Conservation (phyloP, 2,797 vertebrate genomes). For the Lerista edwardsae region DNA sequence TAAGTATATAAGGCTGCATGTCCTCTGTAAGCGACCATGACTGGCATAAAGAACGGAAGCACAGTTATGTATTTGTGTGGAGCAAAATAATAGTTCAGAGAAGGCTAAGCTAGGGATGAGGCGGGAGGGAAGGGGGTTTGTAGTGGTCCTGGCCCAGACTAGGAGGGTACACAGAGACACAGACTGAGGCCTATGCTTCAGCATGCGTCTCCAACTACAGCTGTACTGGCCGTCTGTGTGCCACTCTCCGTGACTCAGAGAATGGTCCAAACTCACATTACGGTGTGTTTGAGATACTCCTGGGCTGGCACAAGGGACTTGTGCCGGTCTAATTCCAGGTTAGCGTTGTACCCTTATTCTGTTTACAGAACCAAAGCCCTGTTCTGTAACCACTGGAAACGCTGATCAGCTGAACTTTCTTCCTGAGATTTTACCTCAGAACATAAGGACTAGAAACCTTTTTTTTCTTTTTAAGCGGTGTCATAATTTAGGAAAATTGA, state of each 20-base stretch:
- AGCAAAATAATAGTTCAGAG: background rate
- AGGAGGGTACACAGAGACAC: background rate
- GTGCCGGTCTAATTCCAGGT: too few species aligned
- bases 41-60: background rate
- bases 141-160: background rate
- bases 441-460: background rate
- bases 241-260: too few species aligned
- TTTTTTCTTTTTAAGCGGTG: background rate
- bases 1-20: background rate
- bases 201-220: background rate
- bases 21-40: fast-evolving
- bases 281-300: too few species aligned
- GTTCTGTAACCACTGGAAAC: background rate
- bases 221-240: too few species aligned
- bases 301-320: too few species aligned
- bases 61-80: background rate
- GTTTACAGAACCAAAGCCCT: background rate
- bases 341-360: too few species aligned
- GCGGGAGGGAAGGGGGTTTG: background rate
- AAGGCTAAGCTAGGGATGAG: background rate
- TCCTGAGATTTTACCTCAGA: background rate
- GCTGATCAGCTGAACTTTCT: background rate
- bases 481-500: background rate
- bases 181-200: background rate
- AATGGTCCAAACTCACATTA: too few species aligned